Conservation (phyloP, 2,888 invertebrate species). For the Drosophila seclusa region DNA sequence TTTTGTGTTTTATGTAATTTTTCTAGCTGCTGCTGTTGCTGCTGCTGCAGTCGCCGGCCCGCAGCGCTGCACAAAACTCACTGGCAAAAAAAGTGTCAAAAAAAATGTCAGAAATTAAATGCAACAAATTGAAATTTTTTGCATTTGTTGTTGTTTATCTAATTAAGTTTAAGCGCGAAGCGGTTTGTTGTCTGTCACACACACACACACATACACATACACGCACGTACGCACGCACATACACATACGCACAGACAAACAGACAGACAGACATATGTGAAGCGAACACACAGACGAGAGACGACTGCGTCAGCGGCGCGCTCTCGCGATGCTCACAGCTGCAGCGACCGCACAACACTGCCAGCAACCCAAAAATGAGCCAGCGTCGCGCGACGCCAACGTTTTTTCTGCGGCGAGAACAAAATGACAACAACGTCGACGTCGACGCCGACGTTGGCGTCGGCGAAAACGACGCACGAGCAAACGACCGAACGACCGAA, state of each 20-base stretch:
- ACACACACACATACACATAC: slow-evolving; percentile 14
- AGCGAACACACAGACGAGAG: slow-evolving; percentile 9
- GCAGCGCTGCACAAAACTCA: slow-evolving; percentile 52
- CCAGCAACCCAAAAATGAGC: slow-evolving; percentile 37
- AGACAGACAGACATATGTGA: slow-evolving; percentile 20
- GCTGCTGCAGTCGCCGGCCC: slow-evolving; percentile 51
- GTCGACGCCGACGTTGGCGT: slow-evolving; percentile 18
- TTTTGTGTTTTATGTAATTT: slow-evolving; percentile 53
- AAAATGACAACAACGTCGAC: slow-evolving; percentile 20
- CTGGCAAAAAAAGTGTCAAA: slow-evolving; percentile 51
- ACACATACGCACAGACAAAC: slow-evolving; percentile 10
- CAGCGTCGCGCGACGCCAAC: slow-evolving; percentile 59
- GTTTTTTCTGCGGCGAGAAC: slow-evolving; percentile 45
- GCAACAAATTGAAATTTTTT: slow-evolving; percentile 23
- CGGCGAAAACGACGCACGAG: slow-evolving; percentile 18
- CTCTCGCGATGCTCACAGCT: slow-evolving; percentile 74
- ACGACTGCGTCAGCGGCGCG: slow-evolving; percentile 54
- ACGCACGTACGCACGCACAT: slow-evolving; percentile 17
- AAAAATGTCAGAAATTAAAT: slow-evolving; percentile 15
- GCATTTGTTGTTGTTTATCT: slow-evolving; percentile 20
- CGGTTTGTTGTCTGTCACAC: slow-evolving; percentile 55
- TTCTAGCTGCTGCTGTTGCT: slow-evolving; percentile 24
- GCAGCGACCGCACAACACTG: slow-evolving; percentile 75
- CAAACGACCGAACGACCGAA: slow-evolving; percentile 20
- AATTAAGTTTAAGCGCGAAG: slow-evolving; percentile 40